Evolutionary conservation across 2,113 vertebrate genomes (phyloP).

Genomic region (Pungitius pungitius): DNA sequence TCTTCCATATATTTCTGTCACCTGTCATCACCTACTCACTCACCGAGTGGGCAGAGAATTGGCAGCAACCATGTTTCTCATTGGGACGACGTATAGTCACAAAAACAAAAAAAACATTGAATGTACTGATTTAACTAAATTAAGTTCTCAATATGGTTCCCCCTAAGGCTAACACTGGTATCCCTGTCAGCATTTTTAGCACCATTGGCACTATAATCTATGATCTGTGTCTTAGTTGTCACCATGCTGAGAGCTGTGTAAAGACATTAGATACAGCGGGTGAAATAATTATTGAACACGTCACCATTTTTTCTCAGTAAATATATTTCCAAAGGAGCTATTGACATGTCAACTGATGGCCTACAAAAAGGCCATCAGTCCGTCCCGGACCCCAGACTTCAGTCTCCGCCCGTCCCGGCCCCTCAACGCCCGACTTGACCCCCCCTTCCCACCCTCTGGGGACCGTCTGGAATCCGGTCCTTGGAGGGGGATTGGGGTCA

Average conservation of each 20-base stretch:
- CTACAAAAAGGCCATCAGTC: too few species aligned
- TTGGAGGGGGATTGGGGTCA: too few species aligned
- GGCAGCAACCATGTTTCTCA: constrained; percentile 21
- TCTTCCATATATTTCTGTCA: constrained; percentile 40
- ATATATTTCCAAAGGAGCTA: too few species aligned
- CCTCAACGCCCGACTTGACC: too few species aligned
- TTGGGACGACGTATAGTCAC: constrained; percentile 9
- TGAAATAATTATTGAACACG: too few species aligned
- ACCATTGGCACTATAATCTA: neutral
- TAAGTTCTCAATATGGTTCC: neutral
- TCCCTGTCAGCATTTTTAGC: neutral
- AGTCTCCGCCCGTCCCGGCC: too few species aligned
- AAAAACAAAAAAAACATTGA: constrained; percentile 22
- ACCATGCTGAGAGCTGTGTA: neutral
- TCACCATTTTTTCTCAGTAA: too few species aligned
- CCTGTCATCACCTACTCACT: constrained; percentile 49
- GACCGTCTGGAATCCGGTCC: too few species aligned
- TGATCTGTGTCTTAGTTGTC: neutral
- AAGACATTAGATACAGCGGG: neutral
- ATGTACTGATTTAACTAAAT: constrained; percentile 17
- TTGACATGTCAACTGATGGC: too few species aligned
- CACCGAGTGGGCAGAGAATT: constrained; percentile 25
- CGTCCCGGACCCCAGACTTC: too few species aligned
- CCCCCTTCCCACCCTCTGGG: too few species aligned
- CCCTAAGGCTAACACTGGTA: neutral